These are phyloP conservation scores for Rhodophaea formosa DNA, from an alignment of 2,888 invertebrate species.

Conservation along the genomic window DNA sequence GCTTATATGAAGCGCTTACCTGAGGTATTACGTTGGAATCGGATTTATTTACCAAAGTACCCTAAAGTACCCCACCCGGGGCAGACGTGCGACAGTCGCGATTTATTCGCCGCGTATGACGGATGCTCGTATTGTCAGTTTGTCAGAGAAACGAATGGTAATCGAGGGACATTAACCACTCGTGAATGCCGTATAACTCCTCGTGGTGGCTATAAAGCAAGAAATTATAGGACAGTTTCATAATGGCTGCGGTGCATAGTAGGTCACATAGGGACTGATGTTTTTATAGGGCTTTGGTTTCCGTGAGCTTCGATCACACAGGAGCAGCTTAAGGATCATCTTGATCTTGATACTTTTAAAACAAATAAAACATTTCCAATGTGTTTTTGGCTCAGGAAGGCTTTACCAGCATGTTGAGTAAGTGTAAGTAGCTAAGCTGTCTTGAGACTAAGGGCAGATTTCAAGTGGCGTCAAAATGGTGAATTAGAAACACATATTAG, in stretches of 20 bases:
- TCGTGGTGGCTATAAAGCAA: constrained; percentile 4
- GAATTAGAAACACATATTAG: no score
- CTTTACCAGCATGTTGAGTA: no score
- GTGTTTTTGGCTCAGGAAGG: no score
- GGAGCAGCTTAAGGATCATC: not conserved
- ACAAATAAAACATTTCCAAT: no score
- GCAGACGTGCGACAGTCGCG: constrained; percentile 7
- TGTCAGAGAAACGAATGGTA: constrained; percentile 17
- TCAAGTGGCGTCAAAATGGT: no score
- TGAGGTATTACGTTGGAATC: not conserved
- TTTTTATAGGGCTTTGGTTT: constrained; percentile 1
- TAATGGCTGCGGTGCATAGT: constrained; percentile 3
- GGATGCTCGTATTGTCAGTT: constrained; percentile 18
- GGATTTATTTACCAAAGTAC: not conserved
- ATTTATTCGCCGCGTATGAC: constrained; percentile 17
- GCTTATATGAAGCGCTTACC: no score
- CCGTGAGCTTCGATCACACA: not conserved
- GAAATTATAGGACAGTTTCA: constrained; percentile 9
- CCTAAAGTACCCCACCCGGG: not conserved
- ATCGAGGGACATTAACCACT: constrained; percentile 11
- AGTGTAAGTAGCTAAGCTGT: no score
- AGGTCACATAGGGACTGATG: not conserved
- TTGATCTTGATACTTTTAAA: no score
- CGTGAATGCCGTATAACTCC: constrained; percentile 11
- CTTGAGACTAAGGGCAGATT: no score